Percentiles rank a stretch among this genome's conserved stretches.
These are phyloP conservation scores for Poecilia velifera DNA, from an alignment of 2,797 vertebrate species.

Conservation along the genomic window DNA sequence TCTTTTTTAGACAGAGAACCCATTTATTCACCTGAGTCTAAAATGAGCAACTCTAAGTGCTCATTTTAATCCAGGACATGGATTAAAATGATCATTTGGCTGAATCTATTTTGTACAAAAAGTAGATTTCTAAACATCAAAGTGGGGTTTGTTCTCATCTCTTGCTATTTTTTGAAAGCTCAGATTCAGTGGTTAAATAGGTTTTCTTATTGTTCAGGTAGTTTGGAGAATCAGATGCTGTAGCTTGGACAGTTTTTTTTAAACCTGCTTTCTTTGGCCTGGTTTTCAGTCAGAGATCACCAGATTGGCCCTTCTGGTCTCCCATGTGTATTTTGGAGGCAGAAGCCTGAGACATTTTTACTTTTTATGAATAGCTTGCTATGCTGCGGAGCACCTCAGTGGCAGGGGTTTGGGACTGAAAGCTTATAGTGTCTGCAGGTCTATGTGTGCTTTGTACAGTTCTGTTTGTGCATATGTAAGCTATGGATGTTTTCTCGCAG, in stretches of 20 bases:
- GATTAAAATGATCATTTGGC: background rate
- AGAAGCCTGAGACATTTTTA: conserved; percentile 71
- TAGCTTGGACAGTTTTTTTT: conserved; percentile 12
- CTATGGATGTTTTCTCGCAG: conserved; percentile 54
- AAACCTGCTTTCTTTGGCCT: conserved; percentile 55
- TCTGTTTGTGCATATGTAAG: conserved; percentile 57
- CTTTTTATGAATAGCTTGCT: conserved; percentile 79
- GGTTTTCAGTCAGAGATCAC: conserved; percentile 66
- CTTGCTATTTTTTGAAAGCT: background rate
- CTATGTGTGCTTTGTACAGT: conserved; percentile 72
- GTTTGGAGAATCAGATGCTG: conserved; percentile 8
- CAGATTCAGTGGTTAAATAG: background rate
- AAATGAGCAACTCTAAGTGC: conserved; percentile 5
- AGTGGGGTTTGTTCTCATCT: background rate
- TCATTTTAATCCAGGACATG: background rate
- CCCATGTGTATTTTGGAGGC: conserved; percentile 74
- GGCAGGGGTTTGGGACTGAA: conserved; percentile 62
- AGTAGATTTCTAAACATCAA: background rate
- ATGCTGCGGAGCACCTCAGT: conserved; percentile 60
- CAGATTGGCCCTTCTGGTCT: conserved; percentile 62
- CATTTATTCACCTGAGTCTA: conserved; percentile 60
- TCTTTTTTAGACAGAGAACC: conserved; percentile 61
- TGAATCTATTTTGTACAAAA: background rate
- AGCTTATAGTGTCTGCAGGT: conserved; percentile 75
- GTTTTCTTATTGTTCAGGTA: background rate